phyloP scores from a whole-genome alignment of 2,888 invertebrate species.

The Brachyptera risi region DNA sequence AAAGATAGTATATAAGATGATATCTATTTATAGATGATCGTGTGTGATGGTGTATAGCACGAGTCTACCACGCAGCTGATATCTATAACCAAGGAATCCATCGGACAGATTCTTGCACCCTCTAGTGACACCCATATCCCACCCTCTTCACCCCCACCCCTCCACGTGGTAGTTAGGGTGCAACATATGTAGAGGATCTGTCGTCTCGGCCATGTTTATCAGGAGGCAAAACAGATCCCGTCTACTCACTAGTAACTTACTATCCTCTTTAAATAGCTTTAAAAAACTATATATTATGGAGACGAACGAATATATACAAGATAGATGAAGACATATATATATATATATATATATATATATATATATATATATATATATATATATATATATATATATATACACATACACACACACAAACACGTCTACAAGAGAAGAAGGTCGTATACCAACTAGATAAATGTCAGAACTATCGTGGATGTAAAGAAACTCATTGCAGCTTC shows the following conservation, averaged over 20 bases:
- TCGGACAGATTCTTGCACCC: neutral
- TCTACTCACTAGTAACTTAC: too few relatives aligned
- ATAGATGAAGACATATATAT: too few relatives aligned
- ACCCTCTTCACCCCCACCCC: neutral
- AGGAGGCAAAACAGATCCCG: slow-evolving; percentile 13
- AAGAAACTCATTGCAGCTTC: too few relatives aligned
- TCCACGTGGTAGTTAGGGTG: neutral
- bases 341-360: too few relatives aligned
- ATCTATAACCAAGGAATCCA: neutral
- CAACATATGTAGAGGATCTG: slow-evolving; percentile 10
- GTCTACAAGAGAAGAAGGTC: too few relatives aligned
- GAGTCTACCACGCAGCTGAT: neutral
- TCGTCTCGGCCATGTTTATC: slow-evolving; percentile 12
- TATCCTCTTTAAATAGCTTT: slow-evolving; percentile 17
- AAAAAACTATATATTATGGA: slow-evolving; percentile 11
- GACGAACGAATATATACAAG: neutral
- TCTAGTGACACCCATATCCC: neutral
- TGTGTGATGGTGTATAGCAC: too few relatives aligned
- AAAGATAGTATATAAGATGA: slow-evolving; percentile 15
- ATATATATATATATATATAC: too few relatives aligned
- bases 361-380: too few relatives aligned
- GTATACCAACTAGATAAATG: too few relatives aligned
- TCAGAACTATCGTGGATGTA: too few relatives aligned
- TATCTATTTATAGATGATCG: slow-evolving; percentile 13
- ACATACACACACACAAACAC: too few relatives aligned